Evolutionary conservation across 2,797 vertebrate genomes (phyloP), one percentile per base, ranked within the genome.

Genomic region (Bradypus variegatus): DNA sequence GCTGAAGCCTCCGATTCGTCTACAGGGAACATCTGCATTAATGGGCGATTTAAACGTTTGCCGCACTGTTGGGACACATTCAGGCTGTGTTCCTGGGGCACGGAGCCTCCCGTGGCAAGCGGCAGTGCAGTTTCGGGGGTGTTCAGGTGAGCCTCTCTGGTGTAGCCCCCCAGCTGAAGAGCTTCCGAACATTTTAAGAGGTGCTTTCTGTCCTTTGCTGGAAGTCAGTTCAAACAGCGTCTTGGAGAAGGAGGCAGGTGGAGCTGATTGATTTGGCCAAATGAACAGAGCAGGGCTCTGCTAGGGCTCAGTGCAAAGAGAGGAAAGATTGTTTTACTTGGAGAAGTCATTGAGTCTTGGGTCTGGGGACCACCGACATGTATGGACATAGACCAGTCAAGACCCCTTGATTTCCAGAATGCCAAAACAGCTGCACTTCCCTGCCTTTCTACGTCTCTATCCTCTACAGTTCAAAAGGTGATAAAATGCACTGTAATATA

Each of bases 1-100:
- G 58, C 93, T 1, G 77, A 94, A 95, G 95, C 95, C 96, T 94
- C 88, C 80, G 91, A 93, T 95, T 95, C 96, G 73, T 94, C 93
- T 87, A 82, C 92, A 69, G 79, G 91, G 95, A 92, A 90, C 72
- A 87, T 85, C 53, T 81, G 75, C 80, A 60, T 92, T 79, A 93
- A 80, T 31, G 73, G 90, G 81, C 69, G 94, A 91, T 27, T 94
- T 89, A 90, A 83, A 93, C 92, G 88, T 92, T 89, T 83, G 92
- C 67, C 92, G 38, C 31, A 14, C 70, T 45, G 72, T 79, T 58
- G 12, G 81, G 88, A 73, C 93, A 91, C 75, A n/a, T 53, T 27
- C 88, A 67, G 62, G 50, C 88, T 73, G 93, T 91, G 72, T 10
- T 11, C 29, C 29, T 36, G n/a, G 70, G 90, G 91, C 31, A 0